These are phyloP conservation scores for Piaya cayana DNA, from an alignment of 2,113 vertebrate genomes.

Conservation along the genomic window DNA sequence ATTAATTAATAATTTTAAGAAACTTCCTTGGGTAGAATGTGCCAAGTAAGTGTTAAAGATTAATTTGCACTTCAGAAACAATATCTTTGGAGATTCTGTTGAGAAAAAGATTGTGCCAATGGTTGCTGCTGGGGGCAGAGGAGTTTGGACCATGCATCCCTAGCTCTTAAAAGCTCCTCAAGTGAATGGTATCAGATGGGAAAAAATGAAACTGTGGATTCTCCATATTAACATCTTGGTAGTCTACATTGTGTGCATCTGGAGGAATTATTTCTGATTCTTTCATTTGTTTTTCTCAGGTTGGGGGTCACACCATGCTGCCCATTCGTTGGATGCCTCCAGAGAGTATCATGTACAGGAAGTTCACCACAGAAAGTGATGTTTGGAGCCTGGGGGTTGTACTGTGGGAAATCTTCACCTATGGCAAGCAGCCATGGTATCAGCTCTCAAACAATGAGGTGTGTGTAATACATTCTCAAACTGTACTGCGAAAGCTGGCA, in stretches of 20 bases:
- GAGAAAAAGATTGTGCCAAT: not conserved
- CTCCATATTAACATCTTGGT: fast-evolving
- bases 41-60: not conserved
- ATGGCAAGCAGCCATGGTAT: constrained; percentile 99
- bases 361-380: constrained; percentile 98
- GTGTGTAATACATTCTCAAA: constrained; percentile 8
- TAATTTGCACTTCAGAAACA: not conserved
- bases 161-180: not conserved
- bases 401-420: constrained; percentile 99
- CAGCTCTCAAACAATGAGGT: constrained; percentile 99
- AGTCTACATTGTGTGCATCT: not conserved
- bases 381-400: constrained; percentile 99
- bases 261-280: not conserved
- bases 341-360: constrained; percentile 99
- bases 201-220: not conserved
- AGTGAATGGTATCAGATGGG: not conserved
- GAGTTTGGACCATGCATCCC: not conserved
- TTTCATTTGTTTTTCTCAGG: constrained; percentile 73
- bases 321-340: constrained; percentile 99
- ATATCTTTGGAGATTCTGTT: not conserved
- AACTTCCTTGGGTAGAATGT: not conserved
- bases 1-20: not conserved
- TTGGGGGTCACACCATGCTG: constrained; percentile 97
- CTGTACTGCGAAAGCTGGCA: not conserved
- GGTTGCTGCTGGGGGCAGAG: not conserved